Conservation (phyloP, 1,140 invertebrate species). For the Drosophila dunni region DNA sequence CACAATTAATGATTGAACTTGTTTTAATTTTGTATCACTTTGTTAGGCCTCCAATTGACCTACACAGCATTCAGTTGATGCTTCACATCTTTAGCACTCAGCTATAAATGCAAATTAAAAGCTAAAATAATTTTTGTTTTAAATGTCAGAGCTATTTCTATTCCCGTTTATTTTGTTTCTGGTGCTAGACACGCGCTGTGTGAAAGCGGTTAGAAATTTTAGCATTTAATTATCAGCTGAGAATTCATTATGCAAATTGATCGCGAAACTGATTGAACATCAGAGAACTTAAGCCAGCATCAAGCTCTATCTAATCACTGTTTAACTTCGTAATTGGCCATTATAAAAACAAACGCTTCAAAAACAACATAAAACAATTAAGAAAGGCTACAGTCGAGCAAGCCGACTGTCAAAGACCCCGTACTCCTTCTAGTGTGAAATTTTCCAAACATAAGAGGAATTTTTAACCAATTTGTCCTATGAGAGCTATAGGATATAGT, state of each 20-base stretch:
- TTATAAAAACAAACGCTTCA: conserved; percentile 61
- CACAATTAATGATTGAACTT: conserved; percentile 43
- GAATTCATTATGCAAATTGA: conserved; percentile 78
- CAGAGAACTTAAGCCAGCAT: conserved; percentile 37
- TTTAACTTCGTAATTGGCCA: conserved; percentile 80
- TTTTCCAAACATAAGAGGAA: no score
- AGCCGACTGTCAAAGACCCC: no score
- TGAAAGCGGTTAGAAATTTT: conserved; percentile 56
- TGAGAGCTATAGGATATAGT: no score
- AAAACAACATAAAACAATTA: conserved; percentile 43
- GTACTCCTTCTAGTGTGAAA: no score
- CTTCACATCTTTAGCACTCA: not conserved
- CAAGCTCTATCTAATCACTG: conserved; percentile 70
- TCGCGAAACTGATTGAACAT: conserved; percentile 25
- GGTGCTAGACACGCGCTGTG: conserved; percentile 62
- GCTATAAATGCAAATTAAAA: conserved; percentile 5
- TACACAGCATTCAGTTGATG: conserved; percentile 7
- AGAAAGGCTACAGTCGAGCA: no score
- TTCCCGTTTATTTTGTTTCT: conserved; percentile 9
- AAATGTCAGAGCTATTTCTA: conserved; percentile 22
- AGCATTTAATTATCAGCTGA: conserved; percentile 64
- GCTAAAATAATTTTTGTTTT: not conserved
- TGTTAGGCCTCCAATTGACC: conserved; percentile 54
- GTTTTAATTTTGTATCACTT: conserved; percentile 7
- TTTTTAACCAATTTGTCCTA: no score